phyloP scores from a whole-genome alignment of 2,888 invertebrate species.

The Leucoptera coffeella region DNA sequence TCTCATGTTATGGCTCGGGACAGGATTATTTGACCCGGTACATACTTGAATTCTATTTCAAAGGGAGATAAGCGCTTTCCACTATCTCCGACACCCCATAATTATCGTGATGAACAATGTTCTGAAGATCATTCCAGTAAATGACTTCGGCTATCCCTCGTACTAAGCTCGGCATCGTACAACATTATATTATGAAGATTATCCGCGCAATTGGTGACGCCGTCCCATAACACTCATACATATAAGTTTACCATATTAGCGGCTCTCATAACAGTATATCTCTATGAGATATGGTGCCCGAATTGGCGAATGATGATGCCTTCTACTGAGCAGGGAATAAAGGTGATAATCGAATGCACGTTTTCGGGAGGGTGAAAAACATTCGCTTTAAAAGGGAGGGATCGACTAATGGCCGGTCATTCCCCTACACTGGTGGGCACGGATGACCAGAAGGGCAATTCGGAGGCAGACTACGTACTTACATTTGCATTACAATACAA shows the following conservation, averaged over 20 bases:
- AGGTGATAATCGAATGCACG: background rate
- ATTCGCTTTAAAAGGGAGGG: slow-evolving; percentile 39
- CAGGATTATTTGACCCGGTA: no score
- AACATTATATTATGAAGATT: slow-evolving; percentile 30
- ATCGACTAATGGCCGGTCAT: slow-evolving; percentile 38
- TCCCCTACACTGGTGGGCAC: slow-evolving; percentile 16
- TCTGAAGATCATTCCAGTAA: no score
- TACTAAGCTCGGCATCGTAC: no score
- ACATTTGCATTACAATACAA: slow-evolving; percentile 47
- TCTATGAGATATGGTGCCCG: slow-evolving; percentile 37
- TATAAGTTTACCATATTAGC: slow-evolving; percentile 32
- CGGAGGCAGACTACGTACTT: slow-evolving; percentile 45
- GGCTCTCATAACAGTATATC: slow-evolving; percentile 40
- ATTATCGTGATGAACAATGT: no score
- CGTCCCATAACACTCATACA: slow-evolving; percentile 21
- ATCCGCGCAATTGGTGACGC: slow-evolving; percentile 35
- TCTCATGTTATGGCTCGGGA: no score
- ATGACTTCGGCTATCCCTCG: no score
- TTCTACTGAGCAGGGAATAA: slow-evolving; percentile 2
- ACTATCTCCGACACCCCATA: no score
- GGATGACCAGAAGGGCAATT: slow-evolving; percentile 50
- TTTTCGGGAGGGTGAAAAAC: slow-evolving; percentile 9
- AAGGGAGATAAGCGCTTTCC: no score
- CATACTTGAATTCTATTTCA: no score
- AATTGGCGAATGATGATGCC: background rate